Evolutionary conservation across 2,113 vertebrate species (phyloP).

Genomic region (Antennarius striatus): DNA sequence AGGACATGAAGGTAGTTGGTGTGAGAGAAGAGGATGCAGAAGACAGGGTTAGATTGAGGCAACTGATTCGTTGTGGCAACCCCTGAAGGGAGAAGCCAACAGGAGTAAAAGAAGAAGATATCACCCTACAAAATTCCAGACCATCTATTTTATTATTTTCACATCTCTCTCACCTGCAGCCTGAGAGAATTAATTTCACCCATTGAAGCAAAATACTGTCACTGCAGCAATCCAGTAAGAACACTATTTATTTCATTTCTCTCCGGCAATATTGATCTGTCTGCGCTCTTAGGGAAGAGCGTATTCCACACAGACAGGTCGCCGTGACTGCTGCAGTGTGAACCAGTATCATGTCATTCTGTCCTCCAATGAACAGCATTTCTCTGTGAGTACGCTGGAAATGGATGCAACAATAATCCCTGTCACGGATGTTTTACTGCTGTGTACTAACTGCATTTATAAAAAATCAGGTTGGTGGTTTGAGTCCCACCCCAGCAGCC

Average conservation of each 20-base stretch:
- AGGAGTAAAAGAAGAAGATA: background rate
- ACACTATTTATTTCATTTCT: conserved; percentile 36
- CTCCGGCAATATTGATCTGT: conserved; percentile 50
- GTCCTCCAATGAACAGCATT: conserved; percentile 16
- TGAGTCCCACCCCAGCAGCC: no score
- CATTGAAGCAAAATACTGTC: conserved; percentile 52
- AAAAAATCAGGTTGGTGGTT: no score
- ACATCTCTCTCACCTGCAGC: conserved; percentile 19
- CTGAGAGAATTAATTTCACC: conserved; percentile 39
- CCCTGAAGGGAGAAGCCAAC: background rate
- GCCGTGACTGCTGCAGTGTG: conserved; percentile 21
- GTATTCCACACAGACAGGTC: conserved; percentile 34
- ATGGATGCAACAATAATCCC: conserved; percentile 21
- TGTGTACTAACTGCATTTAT: background rate
- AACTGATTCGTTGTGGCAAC: no score
- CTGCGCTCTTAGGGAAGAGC: conserved; percentile 40
- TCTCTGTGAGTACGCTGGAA: conserved; percentile 4
- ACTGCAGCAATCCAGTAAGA: conserved; percentile 24
- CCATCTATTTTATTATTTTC: conserved; percentile 27
- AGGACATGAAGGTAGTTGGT: no score
- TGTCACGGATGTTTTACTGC: conserved; percentile 4
- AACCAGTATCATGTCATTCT: conserved; percentile 23
- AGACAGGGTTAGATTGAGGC: no score
- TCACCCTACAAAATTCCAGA: conserved; percentile 7
- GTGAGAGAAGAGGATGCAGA: no score